Conservation (phyloP, 2,888 invertebrate species). For the Polydrusus tereticollis region DNA sequence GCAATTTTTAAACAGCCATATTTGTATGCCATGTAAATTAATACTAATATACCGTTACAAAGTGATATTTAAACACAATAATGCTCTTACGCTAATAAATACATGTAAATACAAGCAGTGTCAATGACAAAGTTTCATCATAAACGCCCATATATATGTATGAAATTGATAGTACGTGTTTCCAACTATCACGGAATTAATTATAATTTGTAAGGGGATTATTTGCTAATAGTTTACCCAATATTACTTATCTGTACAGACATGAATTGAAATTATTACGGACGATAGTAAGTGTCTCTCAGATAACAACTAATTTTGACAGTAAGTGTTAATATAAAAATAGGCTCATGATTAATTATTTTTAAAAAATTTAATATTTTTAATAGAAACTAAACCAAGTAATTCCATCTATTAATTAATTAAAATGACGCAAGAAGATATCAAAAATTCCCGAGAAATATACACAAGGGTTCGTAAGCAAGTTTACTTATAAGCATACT, state of each 20-base stretch:
- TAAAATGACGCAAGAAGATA: neutral
- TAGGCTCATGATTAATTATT: too few relatives aligned
- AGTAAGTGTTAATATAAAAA: too few relatives aligned
- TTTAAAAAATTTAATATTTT: too few relatives aligned
- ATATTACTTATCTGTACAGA: constrained; percentile 4
- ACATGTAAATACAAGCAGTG: neutral
- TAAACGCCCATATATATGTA: constrained; percentile 3
- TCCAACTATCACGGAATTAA: constrained; percentile 21
- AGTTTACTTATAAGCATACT: constrained; percentile 13
- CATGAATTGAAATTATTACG: constrained; percentile 4
- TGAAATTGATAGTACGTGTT: constrained; percentile 21
- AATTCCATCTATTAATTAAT: neutral
- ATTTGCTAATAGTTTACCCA: constrained; percentile 23
- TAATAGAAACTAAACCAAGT: too few relatives aligned
- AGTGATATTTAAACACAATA: neutral
- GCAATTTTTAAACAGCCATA: too few relatives aligned
- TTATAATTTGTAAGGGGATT: constrained; percentile 28
- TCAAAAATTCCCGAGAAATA: neutral
- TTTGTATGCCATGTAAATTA: too few relatives aligned
- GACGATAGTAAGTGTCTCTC: neutral
- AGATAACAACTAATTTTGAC: too few relatives aligned
- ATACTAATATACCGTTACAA: neutral
- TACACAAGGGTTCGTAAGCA: neutral
- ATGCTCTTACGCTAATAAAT: neutral
- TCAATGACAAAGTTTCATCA: neutral